These are phyloP conservation scores for Dryoscopus gambensis DNA, from an alignment of 2,113 vertebrate species.

Conservation along the genomic window DNA sequence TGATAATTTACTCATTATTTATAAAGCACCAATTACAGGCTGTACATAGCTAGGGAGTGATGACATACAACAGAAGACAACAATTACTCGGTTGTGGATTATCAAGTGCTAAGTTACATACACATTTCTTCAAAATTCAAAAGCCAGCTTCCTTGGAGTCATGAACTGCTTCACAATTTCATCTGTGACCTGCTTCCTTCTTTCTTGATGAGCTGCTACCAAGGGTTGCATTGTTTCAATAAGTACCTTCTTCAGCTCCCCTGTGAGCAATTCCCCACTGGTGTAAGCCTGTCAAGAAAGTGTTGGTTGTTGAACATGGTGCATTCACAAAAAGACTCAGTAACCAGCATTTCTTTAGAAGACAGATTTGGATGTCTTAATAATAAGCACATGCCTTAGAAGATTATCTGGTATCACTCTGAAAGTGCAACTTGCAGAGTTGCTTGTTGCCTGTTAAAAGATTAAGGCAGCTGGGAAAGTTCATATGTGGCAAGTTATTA, in stretches of 20 bases:
- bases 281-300: conserved; percentile 82
- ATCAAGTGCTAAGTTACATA: not conserved
- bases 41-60: conserved; percentile 2
- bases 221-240: conserved; percentile 92
- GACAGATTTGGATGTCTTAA: not conserved
- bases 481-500: not conserved
- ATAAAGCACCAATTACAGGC: not conserved
- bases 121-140: conserved; percentile 73
- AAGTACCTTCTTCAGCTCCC: conserved; percentile 92
- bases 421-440: not conserved
- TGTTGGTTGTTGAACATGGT: not conserved
- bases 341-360: not conserved
- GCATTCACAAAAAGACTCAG: not conserved
- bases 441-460: not conserved
- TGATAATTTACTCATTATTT: conserved; percentile 3
- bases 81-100: not conserved
- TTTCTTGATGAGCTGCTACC: conserved; percentile 87
- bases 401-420: not conserved
- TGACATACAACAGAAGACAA: not conserved
- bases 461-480: not conserved
- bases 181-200: conserved; percentile 86
- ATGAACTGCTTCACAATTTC: conserved; percentile 88
- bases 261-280: conserved; percentile 89
- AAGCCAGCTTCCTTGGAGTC: conserved; percentile 87
- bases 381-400: not conserved